Evolutionary conservation across 1,140 invertebrate genomes (phyloP).

Genomic region (Mercenaria mercenaria): DNA sequence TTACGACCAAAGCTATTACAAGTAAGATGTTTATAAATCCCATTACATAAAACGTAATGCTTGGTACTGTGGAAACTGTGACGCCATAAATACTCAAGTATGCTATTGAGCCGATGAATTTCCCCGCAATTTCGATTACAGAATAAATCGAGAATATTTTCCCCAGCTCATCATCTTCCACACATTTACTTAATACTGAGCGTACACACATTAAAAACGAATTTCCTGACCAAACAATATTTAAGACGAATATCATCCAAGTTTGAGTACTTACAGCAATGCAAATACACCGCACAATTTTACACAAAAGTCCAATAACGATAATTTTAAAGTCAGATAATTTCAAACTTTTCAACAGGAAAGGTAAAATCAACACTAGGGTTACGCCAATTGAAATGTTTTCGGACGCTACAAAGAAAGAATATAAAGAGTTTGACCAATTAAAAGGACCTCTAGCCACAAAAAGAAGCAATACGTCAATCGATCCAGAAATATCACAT

Average conservation of each 20-base stretch:
- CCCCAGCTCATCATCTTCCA: background rate
- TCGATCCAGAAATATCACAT: no score
- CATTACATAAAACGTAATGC: background rate
- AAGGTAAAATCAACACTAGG: background rate
- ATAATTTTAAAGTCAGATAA: background rate
- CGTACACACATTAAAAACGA: background rate
- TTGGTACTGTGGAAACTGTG: background rate
- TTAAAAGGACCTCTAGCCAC: background rate
- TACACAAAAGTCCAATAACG: background rate
- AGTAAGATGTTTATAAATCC: background rate
- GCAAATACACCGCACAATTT: background rate
- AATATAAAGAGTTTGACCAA: background rate
- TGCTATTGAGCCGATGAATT: background rate
- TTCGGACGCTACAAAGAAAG: background rate
- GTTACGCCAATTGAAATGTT: background rate
- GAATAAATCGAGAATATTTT: slow-evolving; percentile 8
- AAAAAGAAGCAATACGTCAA: background rate
- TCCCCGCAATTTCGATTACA: background rate
- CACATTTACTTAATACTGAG: background rate
- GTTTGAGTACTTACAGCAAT: background rate
- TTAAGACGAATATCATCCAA: background rate
- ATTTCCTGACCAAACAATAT: background rate
- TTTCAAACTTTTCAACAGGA: background rate
- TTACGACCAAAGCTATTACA: background rate
- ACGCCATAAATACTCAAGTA: background rate